Evolutionary conservation across 1,140 invertebrate species (phyloP).

Genomic region (Oscheius sp.): DNA sequence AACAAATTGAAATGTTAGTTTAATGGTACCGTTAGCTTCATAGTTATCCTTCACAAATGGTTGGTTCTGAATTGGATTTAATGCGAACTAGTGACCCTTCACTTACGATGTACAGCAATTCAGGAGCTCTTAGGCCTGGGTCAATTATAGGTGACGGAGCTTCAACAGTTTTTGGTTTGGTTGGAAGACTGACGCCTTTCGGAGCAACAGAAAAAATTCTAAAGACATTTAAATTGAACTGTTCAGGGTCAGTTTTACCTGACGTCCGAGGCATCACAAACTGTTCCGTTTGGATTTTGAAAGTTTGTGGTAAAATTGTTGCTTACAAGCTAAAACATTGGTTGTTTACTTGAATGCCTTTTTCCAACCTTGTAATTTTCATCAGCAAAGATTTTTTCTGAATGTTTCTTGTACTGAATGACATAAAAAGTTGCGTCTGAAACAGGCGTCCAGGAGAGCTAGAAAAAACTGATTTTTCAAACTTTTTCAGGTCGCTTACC

Average conservation of each 20-base stretch:
- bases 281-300: conserved; percentile 9
- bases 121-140: conserved; percentile 1
- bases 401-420: neutral
- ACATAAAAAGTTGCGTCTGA: neutral
- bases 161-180: neutral
- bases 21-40: conserved; percentile 35
- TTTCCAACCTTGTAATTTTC: neutral
- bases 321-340: neutral
- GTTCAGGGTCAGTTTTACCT: too few species aligned
- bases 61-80: conserved; percentile 1
- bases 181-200: neutral
- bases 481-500: neutral
- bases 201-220: neutral
- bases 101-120: neutral
- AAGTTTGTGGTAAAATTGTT: neutral
- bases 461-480: neutral
- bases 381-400: neutral
- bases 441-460: neutral
- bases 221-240: too few species aligned
- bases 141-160: conserved; percentile 3
- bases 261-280: neutral
- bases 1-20: conserved; percentile 27
- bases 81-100: too few species aligned
- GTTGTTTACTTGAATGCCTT: too few species aligned
- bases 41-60: conserved; percentile 30